A percentile compares a stretch with the other conserved stretches of the same genome.
These are phyloP conservation scores for Amniataba percoides DNA, from an alignment of 2,797 vertebrate species.

Conservation along the genomic window DNA sequence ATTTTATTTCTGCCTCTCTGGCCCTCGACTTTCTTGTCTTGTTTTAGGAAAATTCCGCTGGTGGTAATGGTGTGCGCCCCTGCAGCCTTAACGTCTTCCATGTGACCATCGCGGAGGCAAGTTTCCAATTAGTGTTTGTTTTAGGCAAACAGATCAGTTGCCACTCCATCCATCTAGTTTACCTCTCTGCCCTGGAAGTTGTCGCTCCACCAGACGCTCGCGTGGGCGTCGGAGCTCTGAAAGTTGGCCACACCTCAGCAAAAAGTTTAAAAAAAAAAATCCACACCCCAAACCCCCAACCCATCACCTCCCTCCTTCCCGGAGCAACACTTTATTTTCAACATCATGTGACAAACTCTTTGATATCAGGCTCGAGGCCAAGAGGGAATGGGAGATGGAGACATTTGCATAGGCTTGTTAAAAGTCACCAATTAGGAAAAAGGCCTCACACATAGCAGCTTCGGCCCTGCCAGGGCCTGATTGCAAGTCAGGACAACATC, in stretches of 20 bases:
- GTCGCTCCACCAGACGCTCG: constrained; percentile 50
- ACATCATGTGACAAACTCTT: constrained; percentile 54
- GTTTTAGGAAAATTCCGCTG: constrained; percentile 85
- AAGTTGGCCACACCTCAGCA: constrained; percentile 50
- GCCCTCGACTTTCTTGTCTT: constrained; percentile 79
- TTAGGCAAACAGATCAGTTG: constrained; percentile 82
- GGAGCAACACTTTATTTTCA: constrained; percentile 40
- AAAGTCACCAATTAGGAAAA: constrained; percentile 78
- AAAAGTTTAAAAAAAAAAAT: not conserved
- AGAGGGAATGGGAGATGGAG: constrained; percentile 51
- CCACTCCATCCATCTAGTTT: constrained; percentile 82
- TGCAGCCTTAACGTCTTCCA: constrained; percentile 74
- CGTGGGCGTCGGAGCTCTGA: constrained; percentile 25
- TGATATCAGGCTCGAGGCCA: constrained; percentile 60
- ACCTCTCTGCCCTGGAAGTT: constrained; percentile 65
- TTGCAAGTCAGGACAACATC: constrained; percentile 77
- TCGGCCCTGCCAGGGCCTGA: constrained; percentile 10
- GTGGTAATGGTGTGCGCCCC: constrained; percentile 67
- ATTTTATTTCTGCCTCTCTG: constrained; percentile 82
- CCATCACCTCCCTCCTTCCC: constrained; percentile 43
- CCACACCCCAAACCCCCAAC: constrained; percentile 18
- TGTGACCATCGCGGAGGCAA: constrained; percentile 76
- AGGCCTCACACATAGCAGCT: constrained; percentile 67
- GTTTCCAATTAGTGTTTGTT: constrained; percentile 82
- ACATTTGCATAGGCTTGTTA: constrained; percentile 74